Conservation (phyloP, 2,113 vertebrate species). For the Sinocyclocheilus anshuiensis region DNA sequence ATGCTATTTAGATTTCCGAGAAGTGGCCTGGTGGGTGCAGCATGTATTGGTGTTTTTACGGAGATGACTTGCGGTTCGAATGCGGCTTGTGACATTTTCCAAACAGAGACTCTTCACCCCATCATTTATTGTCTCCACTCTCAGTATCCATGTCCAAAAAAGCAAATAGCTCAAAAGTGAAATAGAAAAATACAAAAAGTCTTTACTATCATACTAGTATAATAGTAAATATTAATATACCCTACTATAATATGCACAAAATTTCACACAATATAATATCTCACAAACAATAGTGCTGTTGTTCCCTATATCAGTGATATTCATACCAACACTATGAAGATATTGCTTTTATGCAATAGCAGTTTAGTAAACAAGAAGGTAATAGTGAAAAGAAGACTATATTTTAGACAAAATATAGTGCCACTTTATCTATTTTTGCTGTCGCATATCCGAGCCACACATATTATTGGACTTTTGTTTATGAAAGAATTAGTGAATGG, state of each 20-base stretch:
- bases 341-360: background rate
- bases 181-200: background rate
- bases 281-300: background rate
- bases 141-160: background rate
- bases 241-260: background rate
- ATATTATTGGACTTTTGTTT: background rate
- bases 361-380: background rate
- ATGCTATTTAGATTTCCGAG: slow-evolving; percentile 4
- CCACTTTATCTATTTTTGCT: background rate
- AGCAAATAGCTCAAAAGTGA: background rate
- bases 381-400: background rate
- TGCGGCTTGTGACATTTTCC: background rate
- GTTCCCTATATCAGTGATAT: background rate
- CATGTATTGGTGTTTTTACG: background rate
- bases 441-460: background rate
- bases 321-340: background rate
- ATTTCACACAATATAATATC: background rate
- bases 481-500: background rate
- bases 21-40: background rate
- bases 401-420: background rate
- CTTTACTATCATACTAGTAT: background rate
- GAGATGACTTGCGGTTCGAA: background rate
- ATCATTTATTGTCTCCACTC: background rate
- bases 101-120: background rate
- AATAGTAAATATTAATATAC: background rate